Percentiles rank a stretch among this genome's conserved stretches.
Conservation (phyloP, 2,797 vertebrate species). For the Enteromius afrohamiltoni region DNA sequence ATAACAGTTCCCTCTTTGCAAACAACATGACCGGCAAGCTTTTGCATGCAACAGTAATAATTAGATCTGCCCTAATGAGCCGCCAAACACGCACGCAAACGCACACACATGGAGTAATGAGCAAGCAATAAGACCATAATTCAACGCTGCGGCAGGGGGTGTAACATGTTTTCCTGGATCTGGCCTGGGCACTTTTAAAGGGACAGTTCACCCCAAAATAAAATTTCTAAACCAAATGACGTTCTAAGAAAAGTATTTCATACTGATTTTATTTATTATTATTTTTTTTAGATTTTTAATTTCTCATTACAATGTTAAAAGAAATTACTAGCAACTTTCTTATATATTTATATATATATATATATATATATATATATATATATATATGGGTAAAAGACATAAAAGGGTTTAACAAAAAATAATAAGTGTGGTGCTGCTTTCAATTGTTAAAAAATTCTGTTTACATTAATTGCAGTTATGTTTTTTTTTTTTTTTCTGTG, state of each 20-base stretch:
- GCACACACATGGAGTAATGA: slow-evolving; percentile 50
- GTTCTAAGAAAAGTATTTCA: neutral
- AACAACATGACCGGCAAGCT: slow-evolving; percentile 64
- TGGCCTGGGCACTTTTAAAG: neutral
- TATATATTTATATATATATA: no score
- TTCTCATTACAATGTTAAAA: neutral
- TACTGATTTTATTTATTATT: neutral
- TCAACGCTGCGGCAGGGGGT: slow-evolving; percentile 26
- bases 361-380: no score
- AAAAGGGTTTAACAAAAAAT: no score
- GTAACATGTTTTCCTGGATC: slow-evolving; percentile 26
- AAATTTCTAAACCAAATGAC: neutral
- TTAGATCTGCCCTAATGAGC: slow-evolving; percentile 80
- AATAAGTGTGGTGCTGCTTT: no score
- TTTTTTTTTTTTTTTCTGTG: no score
- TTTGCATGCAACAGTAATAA: slow-evolving; percentile 72
- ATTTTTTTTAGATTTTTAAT: neutral
- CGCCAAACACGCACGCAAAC: slow-evolving; percentile 61
- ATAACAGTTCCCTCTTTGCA: slow-evolving; percentile 47
- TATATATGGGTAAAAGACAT: no score
- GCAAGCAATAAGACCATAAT: slow-evolving; percentile 55
- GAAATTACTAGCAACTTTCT: neutral
- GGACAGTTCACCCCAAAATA: neutral
- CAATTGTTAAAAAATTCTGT: no score
- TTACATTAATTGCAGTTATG: no score